Evolutionary conservation across 1,140 invertebrate genomes (phyloP).

Genomic region (Camponotus floridanus): DNA sequence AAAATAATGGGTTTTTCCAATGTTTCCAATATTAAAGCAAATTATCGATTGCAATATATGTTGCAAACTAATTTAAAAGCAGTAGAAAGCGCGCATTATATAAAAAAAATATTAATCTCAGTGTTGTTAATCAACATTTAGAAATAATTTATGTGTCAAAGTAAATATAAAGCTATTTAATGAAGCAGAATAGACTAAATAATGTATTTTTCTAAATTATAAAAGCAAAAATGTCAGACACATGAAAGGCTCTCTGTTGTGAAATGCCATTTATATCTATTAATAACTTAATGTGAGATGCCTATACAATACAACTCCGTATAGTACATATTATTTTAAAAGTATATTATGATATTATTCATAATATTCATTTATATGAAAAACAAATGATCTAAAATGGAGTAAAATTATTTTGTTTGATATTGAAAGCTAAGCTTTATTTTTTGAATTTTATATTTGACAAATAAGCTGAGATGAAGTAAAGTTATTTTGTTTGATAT

Average conservation of each 20-base stretch:
- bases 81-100: slow-evolving; percentile 53
- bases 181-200: slow-evolving; percentile 77
- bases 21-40: slow-evolving; percentile 53
- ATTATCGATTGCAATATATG: slow-evolving; percentile 54
- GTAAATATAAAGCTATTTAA: slow-evolving; percentile 81
- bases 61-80: slow-evolving; percentile 49
- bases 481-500: slow-evolving; percentile 68
- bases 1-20: slow-evolving; percentile 64
- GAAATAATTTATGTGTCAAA: slow-evolving; percentile 71
- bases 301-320: slow-evolving; percentile 38
- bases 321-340: slow-evolving; percentile 61
- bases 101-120: slow-evolving; percentile 63
- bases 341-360: slow-evolving; percentile 18
- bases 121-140: slow-evolving; percentile 70
- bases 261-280: slow-evolving; percentile 57
- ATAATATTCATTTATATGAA: slow-evolving; percentile 67
- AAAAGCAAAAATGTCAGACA: slow-evolving; percentile 69
- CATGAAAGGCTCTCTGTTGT: slow-evolving; percentile 46
- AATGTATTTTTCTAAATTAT: slow-evolving; percentile 85
- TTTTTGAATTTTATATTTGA: background rate
- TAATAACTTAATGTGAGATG: slow-evolving; percentile 42
- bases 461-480: slow-evolving; percentile 39
- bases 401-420: slow-evolving; percentile 66
- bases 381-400: slow-evolving; percentile 61
- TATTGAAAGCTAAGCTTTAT: slow-evolving; percentile 78